phyloP scores from a whole-genome alignment of 92 coral and sea anemone genomes.

The Metridium senile region DNA sequence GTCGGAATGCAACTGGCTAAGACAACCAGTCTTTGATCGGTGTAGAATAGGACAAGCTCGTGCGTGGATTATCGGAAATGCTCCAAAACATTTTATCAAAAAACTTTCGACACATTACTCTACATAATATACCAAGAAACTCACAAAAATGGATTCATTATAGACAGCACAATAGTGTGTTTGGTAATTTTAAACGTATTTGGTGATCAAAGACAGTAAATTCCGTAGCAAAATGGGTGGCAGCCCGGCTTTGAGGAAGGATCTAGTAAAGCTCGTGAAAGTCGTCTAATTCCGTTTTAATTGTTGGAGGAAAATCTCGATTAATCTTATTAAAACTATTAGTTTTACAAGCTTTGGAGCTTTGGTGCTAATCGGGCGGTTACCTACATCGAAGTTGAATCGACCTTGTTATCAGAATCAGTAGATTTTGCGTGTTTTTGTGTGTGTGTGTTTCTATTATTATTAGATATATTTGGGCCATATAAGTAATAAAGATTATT shows the following conservation, averaged over 20 bases:
- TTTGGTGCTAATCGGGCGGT: not conserved
- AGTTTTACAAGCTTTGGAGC: not conserved
- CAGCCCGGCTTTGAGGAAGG: not conserved
- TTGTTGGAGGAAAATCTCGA: not conserved
- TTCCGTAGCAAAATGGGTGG: no score
- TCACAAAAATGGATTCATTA: no score
- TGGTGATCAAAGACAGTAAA: not conserved
- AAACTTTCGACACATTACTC: no score
- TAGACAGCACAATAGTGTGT: no score
- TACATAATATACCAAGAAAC: no score
- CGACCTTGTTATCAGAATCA: not conserved
- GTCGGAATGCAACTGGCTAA: slow-evolving; percentile 15
- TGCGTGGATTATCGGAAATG: slow-evolving; percentile 26
- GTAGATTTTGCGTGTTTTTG: no score
- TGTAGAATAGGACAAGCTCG: not conserved
- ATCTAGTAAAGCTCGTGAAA: not conserved
- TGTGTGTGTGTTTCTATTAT: no score
- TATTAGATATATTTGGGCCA: no score
- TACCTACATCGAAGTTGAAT: slow-evolving; percentile 4
- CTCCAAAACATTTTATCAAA: no score
- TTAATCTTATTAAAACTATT: slow-evolving; percentile 9
- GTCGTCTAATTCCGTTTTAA: slow-evolving; percentile 2
- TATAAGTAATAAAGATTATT: no score
- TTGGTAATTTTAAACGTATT: not conserved
- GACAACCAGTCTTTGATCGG: slow-evolving; percentile 1